phyloP scores from a whole-genome alignment of 2,113 vertebrate genomes.

The Arizona elegans region DNA sequence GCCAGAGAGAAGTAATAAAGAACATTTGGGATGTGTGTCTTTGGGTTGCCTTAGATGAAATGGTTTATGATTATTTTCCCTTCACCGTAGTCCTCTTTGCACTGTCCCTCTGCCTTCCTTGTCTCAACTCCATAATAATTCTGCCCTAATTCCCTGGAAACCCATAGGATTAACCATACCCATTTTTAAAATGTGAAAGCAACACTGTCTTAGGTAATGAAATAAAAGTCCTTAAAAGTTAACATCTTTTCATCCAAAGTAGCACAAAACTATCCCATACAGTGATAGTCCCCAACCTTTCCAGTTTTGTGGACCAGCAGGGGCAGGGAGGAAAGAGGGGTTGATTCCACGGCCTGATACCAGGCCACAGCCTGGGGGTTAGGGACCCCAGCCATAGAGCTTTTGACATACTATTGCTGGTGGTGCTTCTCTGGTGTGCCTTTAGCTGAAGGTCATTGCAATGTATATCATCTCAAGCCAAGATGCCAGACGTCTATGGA shows the following conservation, averaged over 20 bases:
- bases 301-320: too few species aligned
- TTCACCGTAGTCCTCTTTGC: not conserved
- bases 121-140: not conserved
- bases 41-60: not conserved
- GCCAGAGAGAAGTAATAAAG: not conserved
- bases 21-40: not conserved
- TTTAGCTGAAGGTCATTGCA: not conserved
- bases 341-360: not conserved
- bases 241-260: not conserved
- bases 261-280: not conserved
- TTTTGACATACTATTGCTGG: not conserved
- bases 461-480: not conserved
- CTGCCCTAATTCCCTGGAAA: not conserved
- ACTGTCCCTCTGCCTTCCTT: not conserved
- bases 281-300: too few species aligned
- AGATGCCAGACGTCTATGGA: not conserved
- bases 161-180: not conserved
- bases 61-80: not conserved
- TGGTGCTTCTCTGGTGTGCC: not conserved
- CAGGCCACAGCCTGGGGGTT: fast-evolving
- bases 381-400: not conserved
- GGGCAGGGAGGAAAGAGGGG: not conserved
- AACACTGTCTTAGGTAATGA: not conserved
- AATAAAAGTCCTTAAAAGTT: not conserved
- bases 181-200: not conserved